phyloP scores from a whole-genome alignment of 1,140 invertebrate genomes.

The Atta texana region DNA sequence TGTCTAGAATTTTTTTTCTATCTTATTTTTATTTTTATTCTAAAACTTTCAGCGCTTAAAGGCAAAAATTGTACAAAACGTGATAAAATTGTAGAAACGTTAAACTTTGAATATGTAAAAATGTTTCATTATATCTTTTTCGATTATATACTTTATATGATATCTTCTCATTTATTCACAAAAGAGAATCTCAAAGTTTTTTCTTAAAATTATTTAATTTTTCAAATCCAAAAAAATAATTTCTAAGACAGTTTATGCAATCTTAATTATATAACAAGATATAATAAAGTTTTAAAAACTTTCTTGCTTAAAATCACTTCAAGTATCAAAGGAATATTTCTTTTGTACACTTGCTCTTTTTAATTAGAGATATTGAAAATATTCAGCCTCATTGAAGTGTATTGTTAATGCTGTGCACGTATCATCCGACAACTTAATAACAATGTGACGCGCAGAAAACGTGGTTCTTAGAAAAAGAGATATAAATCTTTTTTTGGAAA shows the following conservation, averaged over 20 bases:
- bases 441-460: background rate
- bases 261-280: background rate
- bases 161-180: background rate
- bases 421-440: constrained; percentile 11
- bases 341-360: background rate
- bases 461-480: background rate
- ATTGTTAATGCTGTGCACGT: background rate
- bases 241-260: background rate
- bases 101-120: background rate
- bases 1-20: constrained; percentile 1
- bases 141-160: background rate
- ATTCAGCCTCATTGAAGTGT: constrained; percentile 4
- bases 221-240: background rate
- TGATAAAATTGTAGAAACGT: background rate
- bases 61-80: background rate
- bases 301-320: background rate
- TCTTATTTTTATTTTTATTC: no score
- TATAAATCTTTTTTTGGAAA: background rate
- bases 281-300: background rate
- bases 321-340: background rate
- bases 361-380: background rate
- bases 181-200: background rate
- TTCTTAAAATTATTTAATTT: background rate
- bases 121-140: background rate
- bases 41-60: background rate